Percentiles rank a stretch among this genome's conserved stretches.
Evolutionary conservation across 2,797 vertebrate species (phyloP).

Genomic region (Clarias platycephalus): DNA sequence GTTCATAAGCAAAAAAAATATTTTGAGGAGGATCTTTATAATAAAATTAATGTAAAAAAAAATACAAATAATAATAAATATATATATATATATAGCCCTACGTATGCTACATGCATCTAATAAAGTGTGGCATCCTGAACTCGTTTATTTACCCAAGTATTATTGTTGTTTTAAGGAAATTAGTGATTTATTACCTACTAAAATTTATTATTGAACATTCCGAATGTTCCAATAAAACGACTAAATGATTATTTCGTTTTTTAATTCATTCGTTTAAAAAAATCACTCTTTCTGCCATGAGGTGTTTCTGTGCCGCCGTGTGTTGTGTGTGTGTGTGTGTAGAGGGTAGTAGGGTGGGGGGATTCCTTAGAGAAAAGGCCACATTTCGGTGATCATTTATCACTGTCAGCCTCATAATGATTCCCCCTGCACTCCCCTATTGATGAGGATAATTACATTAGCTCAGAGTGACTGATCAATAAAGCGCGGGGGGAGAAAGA

Average conservation of each 20-base stretch:
- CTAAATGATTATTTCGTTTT: too few relatives aligned
- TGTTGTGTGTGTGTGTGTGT: constrained; percentile 66
- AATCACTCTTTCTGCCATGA: constrained; percentile 79
- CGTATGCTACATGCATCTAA: neutral
- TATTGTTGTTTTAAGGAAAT: neutral
- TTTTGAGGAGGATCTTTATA: neutral
- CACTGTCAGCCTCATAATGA: constrained; percentile 99
- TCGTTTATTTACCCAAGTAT: neutral
- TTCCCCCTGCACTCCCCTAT: constrained; percentile 99
- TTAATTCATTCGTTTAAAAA: neutral
- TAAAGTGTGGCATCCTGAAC: neutral
- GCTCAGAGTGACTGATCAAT: constrained; percentile 99
- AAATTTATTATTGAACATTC: neutral
- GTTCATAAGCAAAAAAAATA: neutral
- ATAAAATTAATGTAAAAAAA: too few relatives aligned
- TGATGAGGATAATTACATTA: constrained; percentile 99
- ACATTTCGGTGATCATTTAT: constrained; percentile 99
- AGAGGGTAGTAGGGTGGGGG: constrained; percentile 71
- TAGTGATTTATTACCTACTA: neutral
- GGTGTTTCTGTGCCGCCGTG: constrained; percentile 95
- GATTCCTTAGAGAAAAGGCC: constrained; percentile 92
- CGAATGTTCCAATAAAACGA: neutral
- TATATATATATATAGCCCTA: neutral
- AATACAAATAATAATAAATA: neutral
- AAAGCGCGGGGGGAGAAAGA: constrained; percentile 84